Evolutionary conservation across 2,113 vertebrate species (phyloP), one percentile per base, ranked within the genome.

Genomic region (Gymnogyps californianus): DNA sequence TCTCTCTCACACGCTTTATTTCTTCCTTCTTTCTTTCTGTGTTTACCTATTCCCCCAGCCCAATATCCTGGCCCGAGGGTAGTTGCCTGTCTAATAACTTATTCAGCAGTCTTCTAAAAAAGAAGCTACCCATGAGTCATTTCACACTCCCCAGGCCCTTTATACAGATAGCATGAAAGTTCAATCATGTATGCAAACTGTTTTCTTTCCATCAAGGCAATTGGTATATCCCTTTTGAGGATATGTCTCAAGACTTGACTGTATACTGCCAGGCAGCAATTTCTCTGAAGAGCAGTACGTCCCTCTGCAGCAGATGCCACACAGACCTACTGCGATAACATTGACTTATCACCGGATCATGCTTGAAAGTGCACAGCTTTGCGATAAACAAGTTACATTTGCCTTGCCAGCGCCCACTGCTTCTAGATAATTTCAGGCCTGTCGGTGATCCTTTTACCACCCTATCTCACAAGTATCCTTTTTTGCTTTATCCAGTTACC

Each of bases 191-290:
- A 83, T 66, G 67, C 91, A 95, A 94, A 83, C 38, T 20, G 67
- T 83, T 95, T 93, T 79, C 69, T 96, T 90, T 89, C 85, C 71
- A 57, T 81, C 92, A 77, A 95, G 54, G 38, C 88, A 94, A 94
- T 71, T 47, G 34, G n/a, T 80, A 21, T 74, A 86, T 51, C n/a
- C 28, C 58, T 91, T 91, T 40, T 9, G 28, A 83, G 78, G 57
- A 54, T 89, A 75, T 66, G 57, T 72, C 44, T 31, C n/a, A 32
- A 36, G 62, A 8, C 51, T n/a, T 54, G 52, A 32, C 46, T 65
- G 57, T 40, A 32, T 70, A 49, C 61, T 81, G 62, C 87, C 78
- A 86, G 66, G 54, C 57, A 94, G 81, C 59, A 24, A 65, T 67
- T 51, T 22, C 2, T 34, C 52, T 57, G 75, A 38, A 62, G 69